A percentile compares a stretch with the other conserved stretches of the same genome.
phyloP scores from a whole-genome alignment of 2,888 invertebrate genomes.

The Nasonia oneida region DNA sequence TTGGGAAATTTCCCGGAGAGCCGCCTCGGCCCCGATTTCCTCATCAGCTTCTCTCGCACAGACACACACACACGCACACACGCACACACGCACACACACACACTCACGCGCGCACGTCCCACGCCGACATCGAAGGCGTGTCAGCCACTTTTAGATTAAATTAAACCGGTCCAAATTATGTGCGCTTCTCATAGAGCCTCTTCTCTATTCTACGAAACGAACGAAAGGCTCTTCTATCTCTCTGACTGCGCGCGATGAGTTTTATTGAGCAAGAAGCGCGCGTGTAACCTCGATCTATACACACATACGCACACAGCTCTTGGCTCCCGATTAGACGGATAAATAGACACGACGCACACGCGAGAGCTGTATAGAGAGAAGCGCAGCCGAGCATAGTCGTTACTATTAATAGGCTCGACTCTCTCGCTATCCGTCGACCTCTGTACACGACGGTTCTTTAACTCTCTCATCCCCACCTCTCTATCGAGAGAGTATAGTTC shows the following conservation, averaged over 20 bases:
- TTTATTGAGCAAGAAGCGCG: constrained; percentile 46
- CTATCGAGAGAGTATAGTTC: not conserved
- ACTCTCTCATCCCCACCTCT: not conserved
- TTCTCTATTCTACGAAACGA: not conserved
- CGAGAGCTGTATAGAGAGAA: not conserved
- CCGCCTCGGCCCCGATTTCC: constrained; percentile 33
- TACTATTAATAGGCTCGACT: constrained; percentile 69
- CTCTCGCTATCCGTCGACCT: not conserved
- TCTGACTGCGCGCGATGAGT: not conserved
- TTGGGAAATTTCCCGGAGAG: constrained; percentile 2
- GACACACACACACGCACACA: too few species aligned
- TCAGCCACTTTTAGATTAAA: constrained; percentile 26
- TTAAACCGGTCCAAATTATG: constrained; percentile 21
- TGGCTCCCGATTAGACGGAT: constrained; percentile 71
- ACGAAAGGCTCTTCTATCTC: not conserved
- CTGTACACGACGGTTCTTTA: constrained; percentile 24
- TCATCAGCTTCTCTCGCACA: not conserved
- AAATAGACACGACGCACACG: constrained; percentile 68
- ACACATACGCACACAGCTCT: constrained; percentile 40
- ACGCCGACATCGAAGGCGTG: not conserved
- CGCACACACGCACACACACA: not conserved
- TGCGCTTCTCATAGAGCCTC: not conserved
- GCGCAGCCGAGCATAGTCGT: constrained; percentile 45
- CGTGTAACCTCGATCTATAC: constrained; percentile 48
- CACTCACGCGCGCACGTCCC: too few species aligned